A percentile compares a stretch with the other conserved stretches of the same genome.
Conservation (phyloP, 2,113 vertebrate species). For the Atlantisia rogersi region DNA sequence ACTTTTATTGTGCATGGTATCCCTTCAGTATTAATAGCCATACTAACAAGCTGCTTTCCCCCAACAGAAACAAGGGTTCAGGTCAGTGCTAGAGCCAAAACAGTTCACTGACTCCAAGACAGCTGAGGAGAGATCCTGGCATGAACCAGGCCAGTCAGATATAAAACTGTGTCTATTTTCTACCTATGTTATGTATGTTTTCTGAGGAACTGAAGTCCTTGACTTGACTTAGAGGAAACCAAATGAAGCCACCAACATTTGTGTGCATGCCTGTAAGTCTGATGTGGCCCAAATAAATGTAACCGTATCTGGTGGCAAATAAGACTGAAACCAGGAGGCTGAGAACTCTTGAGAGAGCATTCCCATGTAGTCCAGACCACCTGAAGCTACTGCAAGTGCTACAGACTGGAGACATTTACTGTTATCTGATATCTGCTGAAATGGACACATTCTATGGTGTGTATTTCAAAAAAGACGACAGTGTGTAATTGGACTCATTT, state of each 20-base stretch:
- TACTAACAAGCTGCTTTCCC: neutral
- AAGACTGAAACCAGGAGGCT: neutral
- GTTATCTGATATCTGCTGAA: neutral
- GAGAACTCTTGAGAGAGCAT: neutral
- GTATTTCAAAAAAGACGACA: neutral
- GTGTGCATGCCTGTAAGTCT: neutral
- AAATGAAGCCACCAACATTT: neutral
- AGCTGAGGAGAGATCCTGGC: neutral
- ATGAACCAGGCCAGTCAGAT: neutral
- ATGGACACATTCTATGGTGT: neutral
- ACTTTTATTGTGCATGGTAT: neutral
- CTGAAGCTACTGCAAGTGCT: neutral
- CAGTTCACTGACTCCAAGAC: neutral
- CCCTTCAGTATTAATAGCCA: neutral
- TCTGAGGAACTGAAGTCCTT: neutral
- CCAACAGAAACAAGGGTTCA: neutral
- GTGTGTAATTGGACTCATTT: neutral
- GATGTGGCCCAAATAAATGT: neutral
- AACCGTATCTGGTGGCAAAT: neutral
- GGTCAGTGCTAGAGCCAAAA: neutral
- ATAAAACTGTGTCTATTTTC: neutral
- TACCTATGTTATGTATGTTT: rapidly evolving
- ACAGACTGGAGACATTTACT: neutral
- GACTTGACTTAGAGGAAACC: neutral
- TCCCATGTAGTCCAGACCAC: neutral